These are phyloP conservation scores for Tenthredo distinguenda DNA, from an alignment of 2,888 invertebrate species.

Conservation along the genomic window DNA sequence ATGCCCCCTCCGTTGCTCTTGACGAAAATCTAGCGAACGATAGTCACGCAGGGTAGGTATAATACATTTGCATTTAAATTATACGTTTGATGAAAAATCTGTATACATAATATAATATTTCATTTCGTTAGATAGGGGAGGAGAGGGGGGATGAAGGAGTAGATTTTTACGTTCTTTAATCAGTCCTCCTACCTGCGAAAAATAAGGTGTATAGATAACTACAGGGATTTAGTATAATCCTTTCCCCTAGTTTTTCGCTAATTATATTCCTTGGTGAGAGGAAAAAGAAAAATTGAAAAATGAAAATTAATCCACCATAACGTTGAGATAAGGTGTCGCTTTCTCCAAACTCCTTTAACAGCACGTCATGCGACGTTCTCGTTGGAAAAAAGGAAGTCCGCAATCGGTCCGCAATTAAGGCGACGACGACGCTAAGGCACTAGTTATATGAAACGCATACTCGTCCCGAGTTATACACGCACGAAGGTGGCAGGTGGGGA, in stretches of 20 bases:
- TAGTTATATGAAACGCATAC: slow-evolving; percentile 37
- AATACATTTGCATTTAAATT: neutral
- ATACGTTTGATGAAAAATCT: slow-evolving; percentile 11
- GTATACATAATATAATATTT: slow-evolving; percentile 3
- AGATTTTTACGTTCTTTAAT: neutral
- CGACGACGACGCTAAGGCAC: neutral
- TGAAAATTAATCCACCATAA: neutral
- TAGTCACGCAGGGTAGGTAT: neutral
- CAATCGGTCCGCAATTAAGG: slow-evolving; percentile 48
- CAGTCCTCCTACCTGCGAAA: neutral
- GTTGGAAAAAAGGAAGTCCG: slow-evolving; percentile 5
- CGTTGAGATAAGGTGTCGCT: slow-evolving; percentile 3
- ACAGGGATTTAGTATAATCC: neutral
- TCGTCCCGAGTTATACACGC: slow-evolving; percentile 20
- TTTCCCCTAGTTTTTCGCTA: neutral
- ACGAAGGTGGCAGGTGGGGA: slow-evolving; percentile 45
- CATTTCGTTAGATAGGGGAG: neutral
- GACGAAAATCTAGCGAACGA: neutral
- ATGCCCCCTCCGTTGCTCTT: neutral
- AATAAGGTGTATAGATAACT: neutral
- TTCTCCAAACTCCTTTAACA: neutral
- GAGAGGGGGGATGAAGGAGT: neutral
- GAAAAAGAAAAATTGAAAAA: neutral
- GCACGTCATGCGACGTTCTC: neutral
- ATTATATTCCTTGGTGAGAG: neutral